Evolutionary conservation across 2,797 vertebrate species (phyloP).

Genomic region (Micrastur ruficollis): DNA sequence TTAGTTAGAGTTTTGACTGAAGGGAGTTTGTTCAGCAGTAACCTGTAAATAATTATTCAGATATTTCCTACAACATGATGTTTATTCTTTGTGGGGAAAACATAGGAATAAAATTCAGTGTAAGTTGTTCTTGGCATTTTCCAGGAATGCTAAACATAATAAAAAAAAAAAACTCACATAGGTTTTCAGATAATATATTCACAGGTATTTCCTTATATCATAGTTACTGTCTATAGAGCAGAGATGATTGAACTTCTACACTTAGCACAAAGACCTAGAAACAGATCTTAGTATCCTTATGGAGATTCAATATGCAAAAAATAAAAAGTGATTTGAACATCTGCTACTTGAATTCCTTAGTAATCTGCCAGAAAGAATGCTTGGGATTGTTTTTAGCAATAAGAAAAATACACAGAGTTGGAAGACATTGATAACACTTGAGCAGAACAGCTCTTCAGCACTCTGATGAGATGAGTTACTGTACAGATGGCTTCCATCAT

Average conservation of each 20-base stretch:
- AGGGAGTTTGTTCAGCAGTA: slow-evolving; percentile 9
- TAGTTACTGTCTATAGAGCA: background rate
- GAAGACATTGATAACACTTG: slow-evolving; percentile 69
- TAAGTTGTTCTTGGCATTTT: slow-evolving; percentile 3
- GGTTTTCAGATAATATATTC: slow-evolving; percentile 12
- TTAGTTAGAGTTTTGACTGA: slow-evolving; percentile 28
- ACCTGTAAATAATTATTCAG: slow-evolving; percentile 1
- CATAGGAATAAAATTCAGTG: background rate
- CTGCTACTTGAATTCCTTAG: slow-evolving; percentile 68
- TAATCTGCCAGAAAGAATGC: slow-evolving; percentile 61
- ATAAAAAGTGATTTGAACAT: slow-evolving; percentile 67
- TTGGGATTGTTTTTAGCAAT: slow-evolving; percentile 69
- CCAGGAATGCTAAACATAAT: background rate
- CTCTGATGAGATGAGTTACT: slow-evolving; percentile 72
- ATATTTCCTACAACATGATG: background rate
- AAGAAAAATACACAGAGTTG: slow-evolving; percentile 67
- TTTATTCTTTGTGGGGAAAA: slow-evolving; percentile 34
- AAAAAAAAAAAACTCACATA: background rate
- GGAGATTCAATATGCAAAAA: slow-evolving; percentile 56
- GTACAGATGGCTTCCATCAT: slow-evolving; percentile 72
- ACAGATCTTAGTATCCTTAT: slow-evolving; percentile 35
- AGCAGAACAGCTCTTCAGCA: slow-evolving; percentile 53
- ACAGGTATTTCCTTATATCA: background rate
- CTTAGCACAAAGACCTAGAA: slow-evolving; percentile 43
- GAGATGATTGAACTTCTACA: slow-evolving; percentile 24